Percentiles rank a stretch among this genome's conserved stretches.
Conservation (phyloP, 2,797 vertebrate species). For the Morus bassanus region DNA sequence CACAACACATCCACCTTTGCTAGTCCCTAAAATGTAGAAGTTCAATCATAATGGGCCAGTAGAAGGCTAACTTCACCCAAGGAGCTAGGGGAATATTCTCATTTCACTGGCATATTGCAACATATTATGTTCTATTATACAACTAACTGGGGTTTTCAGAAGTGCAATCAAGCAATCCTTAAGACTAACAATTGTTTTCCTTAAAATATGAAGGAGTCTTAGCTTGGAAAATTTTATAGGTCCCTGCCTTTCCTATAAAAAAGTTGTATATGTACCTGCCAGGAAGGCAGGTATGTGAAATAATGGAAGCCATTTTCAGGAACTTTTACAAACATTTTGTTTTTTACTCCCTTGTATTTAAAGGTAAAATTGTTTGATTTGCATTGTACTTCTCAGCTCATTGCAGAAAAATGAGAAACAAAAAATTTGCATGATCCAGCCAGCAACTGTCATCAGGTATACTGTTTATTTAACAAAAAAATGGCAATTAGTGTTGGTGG, state of each 20-base stretch:
- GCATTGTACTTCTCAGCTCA: not conserved
- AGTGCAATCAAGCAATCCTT: not conserved
- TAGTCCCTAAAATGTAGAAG: not conserved
- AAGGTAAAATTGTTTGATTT: not conserved
- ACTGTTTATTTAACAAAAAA: not conserved
- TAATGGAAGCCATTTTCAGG: not conserved
- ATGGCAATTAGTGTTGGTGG: not conserved
- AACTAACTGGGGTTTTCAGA: not conserved
- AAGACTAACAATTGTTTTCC: not conserved
- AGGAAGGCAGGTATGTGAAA: not conserved
- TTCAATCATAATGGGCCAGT: rapidly evolving
- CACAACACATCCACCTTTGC: not conserved
- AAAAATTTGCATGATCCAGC: not conserved
- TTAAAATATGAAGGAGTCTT: not conserved
- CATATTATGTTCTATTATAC: not conserved
- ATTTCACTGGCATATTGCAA: not conserved
- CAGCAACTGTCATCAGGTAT: not conserved
- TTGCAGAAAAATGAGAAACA: not conserved
- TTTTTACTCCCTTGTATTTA: not conserved
- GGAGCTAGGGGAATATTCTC: not conserved
- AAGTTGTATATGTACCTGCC: not conserved
- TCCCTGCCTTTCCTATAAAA: not conserved
- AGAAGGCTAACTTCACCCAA: not conserved
- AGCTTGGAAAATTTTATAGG: not conserved
- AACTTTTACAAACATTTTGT: not conserved